These are phyloP conservation scores for Aphelinus atriplicis DNA, from an alignment of 1,140 invertebrate species.

Conservation along the genomic window DNA sequence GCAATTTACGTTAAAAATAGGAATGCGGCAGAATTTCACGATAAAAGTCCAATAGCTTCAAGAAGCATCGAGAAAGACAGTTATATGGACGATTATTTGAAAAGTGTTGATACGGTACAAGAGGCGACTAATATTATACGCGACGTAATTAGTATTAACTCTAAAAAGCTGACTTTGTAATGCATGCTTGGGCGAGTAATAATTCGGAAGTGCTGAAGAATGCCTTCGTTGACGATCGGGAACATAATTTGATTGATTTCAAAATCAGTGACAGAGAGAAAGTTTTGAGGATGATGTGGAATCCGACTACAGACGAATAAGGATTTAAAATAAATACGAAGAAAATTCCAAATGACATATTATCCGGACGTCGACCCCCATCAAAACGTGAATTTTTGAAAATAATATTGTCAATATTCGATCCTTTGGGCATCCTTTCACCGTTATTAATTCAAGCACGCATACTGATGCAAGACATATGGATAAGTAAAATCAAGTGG, in stretches of 20 bases:
- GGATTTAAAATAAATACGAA: background rate
- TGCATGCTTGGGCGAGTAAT: conserved; percentile 28
- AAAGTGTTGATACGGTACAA: no score
- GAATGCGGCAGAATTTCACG: no score
- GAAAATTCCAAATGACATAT: background rate
- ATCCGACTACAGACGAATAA: background rate
- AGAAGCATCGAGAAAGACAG: no score
- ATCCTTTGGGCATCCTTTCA: background rate
- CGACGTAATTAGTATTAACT: no score
- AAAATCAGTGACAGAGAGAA: background rate
- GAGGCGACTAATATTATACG: no score
- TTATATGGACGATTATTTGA: no score
- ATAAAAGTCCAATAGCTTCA: no score
- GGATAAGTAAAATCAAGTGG: conserved; percentile 37
- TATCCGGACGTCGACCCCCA: background rate
- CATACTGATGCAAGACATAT: conserved; percentile 57
- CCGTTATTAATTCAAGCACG: conserved; percentile 53
- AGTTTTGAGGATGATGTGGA: conserved; percentile 1
- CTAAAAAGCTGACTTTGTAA: conserved; percentile 3
- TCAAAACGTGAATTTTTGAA: conserved; percentile 49
- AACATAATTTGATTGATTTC: background rate
- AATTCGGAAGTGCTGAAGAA: background rate
- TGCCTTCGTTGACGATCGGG: no score
- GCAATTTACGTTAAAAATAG: no score
- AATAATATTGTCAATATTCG: conserved; percentile 43